Conservation (phyloP, 2,888 invertebrate species). For the Macropis europaea region DNA sequence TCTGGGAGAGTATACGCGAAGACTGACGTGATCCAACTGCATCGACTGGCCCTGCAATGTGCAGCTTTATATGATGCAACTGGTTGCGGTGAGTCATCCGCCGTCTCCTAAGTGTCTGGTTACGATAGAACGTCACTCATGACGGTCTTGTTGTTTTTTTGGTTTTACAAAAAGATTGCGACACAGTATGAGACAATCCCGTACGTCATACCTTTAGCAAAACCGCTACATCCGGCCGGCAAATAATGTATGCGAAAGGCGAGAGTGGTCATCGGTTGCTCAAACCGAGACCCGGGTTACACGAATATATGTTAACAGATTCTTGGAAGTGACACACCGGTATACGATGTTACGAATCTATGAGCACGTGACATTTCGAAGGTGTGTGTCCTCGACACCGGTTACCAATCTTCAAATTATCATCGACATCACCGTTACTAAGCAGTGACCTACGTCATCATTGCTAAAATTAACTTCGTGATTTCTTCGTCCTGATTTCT, state of each 20-base stretch:
- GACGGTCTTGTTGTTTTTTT: not conserved
- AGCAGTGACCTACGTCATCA: too few species aligned
- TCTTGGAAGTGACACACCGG: slow-evolving; percentile 34
- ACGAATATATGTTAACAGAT: slow-evolving; percentile 33
- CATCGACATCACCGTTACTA: not conserved
- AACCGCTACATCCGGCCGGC: not conserved
- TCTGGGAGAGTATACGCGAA: not conserved
- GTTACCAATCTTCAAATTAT: not conserved
- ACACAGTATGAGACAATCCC: not conserved
- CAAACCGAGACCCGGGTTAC: slow-evolving; percentile 34
- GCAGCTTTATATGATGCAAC: slow-evolving; percentile 23
- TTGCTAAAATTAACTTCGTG: too few species aligned
- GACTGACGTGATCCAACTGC: not conserved
- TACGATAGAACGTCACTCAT: slow-evolving; percentile 8
- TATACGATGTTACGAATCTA: slow-evolving; percentile 9
- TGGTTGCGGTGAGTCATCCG: slow-evolving; percentile 47
- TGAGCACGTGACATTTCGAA: not conserved
- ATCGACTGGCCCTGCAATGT: not conserved
- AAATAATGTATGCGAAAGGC: not conserved
- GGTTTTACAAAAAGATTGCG: not conserved
- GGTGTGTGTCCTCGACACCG: not conserved
- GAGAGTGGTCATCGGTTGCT: slow-evolving; percentile 23
- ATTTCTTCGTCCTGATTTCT: too few species aligned
- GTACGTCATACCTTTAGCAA: not conserved
- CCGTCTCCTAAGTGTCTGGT: slow-evolving; percentile 38